These are phyloP conservation scores for Pomacea canaliculata DNA, from an alignment of 2,888 invertebrate species.

Conservation along the genomic window DNA sequence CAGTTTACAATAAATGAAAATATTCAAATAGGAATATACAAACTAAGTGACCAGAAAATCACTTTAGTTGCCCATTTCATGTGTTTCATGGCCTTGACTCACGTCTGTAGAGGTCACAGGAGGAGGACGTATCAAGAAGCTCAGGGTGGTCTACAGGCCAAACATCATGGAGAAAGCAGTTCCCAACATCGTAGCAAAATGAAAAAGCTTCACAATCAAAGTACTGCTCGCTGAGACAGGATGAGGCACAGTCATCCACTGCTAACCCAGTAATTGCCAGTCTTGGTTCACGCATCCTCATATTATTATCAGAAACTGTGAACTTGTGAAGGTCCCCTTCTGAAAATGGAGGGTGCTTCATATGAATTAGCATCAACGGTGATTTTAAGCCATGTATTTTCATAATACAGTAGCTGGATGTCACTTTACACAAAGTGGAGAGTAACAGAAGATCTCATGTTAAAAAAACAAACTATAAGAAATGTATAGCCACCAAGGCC, in stretches of 20 bases:
- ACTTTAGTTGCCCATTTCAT: no score
- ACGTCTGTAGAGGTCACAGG: constrained; percentile 53
- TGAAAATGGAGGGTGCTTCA: background rate
- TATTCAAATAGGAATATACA: no score
- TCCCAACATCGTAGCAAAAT: constrained; percentile 50
- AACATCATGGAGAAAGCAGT: constrained; percentile 41
- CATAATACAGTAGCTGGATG: no score
- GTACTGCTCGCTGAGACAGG: constrained; percentile 40
- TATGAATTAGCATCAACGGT: no score
- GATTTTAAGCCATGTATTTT: no score
- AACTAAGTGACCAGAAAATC: no score
- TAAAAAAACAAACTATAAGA: no score
- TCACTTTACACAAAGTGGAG: no score
- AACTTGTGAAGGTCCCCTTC: constrained; percentile 3
- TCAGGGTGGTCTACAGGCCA: constrained; percentile 41
- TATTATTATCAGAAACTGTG: constrained; percentile 11
- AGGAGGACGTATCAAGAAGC: constrained; percentile 26
- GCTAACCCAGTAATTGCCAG: constrained; percentile 39
- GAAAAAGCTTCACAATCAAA: constrained; percentile 51
- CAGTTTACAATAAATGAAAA: no score
- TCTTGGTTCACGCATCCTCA: background rate
- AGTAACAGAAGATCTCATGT: no score
- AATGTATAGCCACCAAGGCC: no score
- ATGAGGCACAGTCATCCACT: constrained; percentile 54
- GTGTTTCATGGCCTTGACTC: constrained; percentile 25